These are phyloP conservation scores for Brachyhypopomus gauderio DNA, from an alignment of 2,113 vertebrate genomes.

Conservation along the genomic window DNA sequence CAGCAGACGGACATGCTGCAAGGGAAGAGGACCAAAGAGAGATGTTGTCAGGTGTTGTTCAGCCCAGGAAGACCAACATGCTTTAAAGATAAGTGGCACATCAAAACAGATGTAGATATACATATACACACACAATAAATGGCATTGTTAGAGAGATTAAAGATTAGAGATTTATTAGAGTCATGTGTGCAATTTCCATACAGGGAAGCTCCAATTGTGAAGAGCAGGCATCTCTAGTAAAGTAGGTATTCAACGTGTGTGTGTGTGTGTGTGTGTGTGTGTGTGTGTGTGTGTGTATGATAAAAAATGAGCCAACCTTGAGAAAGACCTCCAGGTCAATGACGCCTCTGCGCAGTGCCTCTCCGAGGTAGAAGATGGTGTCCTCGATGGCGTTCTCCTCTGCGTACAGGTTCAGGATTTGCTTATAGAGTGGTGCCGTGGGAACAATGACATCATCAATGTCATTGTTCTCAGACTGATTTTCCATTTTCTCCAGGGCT, in stretches of 20 bases:
- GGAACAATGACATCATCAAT: slow-evolving; percentile 98
- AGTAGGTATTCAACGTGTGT: not conserved
- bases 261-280: not conserved
- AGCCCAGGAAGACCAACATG: not conserved
- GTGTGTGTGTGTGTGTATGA: not conserved
- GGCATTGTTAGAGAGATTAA: no score
- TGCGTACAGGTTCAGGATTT: slow-evolving; percentile 96
- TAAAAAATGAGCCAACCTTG: slow-evolving; percentile 77
- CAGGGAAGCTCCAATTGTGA: no score
- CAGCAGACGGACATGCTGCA: slow-evolving; percentile 93
- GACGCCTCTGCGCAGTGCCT: slow-evolving; percentile 91
- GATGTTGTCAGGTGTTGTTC: not conserved
- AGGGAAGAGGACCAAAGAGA: slow-evolving; percentile 25
- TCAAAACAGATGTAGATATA: not conserved
- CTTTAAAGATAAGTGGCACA: not conserved
- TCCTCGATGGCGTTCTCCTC: slow-evolving; percentile 99
- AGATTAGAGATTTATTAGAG: no score
- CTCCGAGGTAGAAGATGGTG: slow-evolving; percentile 98
- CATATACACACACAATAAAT: no score
- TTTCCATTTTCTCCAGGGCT: slow-evolving; percentile 98
- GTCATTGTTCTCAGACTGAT: slow-evolving; percentile 97
- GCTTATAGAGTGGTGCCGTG: slow-evolving; percentile 96
- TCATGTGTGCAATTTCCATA: no score
- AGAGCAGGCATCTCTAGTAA: not conserved
- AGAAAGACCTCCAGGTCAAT: slow-evolving; percentile 98